Percentiles rank a stretch among this genome's conserved stretches.
Conservation (phyloP, 92 coral and sea anemone genomes). For the Umimayanthus chanpuru region DNA sequence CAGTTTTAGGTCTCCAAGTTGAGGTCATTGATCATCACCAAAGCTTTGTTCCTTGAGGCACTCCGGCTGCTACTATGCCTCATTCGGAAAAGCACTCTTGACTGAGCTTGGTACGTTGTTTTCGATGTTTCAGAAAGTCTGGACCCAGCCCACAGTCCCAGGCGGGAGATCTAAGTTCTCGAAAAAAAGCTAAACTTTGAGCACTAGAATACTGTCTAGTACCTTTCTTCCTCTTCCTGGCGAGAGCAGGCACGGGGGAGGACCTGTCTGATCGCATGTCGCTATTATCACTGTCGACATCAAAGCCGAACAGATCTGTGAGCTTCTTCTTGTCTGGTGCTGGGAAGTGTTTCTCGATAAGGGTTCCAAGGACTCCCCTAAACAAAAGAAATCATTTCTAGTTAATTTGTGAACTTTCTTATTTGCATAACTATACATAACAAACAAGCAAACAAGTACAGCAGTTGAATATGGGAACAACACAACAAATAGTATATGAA, state of each 20-base stretch:
- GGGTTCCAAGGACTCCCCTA: constrained; percentile 91
- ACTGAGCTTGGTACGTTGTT: no score
- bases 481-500: neutral
- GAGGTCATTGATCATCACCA: no score
- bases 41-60: no score
- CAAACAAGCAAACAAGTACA: neutral
- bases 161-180: neutral
- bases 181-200: neutral
- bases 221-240: constrained; percentile 68
- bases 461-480: neutral
- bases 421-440: neutral
- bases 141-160: no score
- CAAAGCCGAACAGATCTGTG: constrained; percentile 70
- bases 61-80: no score
- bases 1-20: no score
- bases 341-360: constrained; percentile 94
- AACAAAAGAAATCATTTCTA: neutral
- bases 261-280: constrained; percentile 63
- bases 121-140: no score
- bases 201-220: neutral
- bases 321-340: constrained; percentile 79
- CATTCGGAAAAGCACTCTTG: no score
- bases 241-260: constrained; percentile 59
- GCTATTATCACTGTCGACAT: constrained; percentile 56
- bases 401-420: neutral